Evolutionary conservation across 2,888 invertebrate genomes (phyloP), one percentile per base, ranked within the genome.

Genomic region (Vesta saturnalis): DNA sequence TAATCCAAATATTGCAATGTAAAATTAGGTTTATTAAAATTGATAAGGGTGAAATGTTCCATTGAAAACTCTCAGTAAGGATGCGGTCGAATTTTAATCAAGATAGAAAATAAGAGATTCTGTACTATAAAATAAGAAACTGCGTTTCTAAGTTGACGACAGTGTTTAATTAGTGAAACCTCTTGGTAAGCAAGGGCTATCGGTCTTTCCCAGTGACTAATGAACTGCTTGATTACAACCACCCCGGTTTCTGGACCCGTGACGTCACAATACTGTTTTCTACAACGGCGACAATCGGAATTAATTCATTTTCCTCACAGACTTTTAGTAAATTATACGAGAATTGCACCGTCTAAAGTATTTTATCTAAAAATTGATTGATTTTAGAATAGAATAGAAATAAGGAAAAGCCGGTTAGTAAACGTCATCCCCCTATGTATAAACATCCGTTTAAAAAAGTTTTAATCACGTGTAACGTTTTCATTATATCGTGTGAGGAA

Each of bases 201-300:
- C 83, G 82, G 79, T 83, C 83, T 83, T 83, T 80, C 79, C 77
- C 75, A 73, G 82, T 84, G 82, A 84, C 84, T 84, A 84, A 84
- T 84, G 84, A 84, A 83, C 82, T 82, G 78, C 81, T 80, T 83
- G 83, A 83, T 83, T 83, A 82, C 80, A 75, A 76, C 72, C 73
- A 72, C 74, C 66, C 63, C 62, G 57, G 60, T 60, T 67, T 55
- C 64, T 52, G 62, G 67, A 65, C 60, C 67, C 72, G 69, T 62
- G 60, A 67, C 69, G 69, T 69, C 69, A 69, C 69, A 65, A 65
- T 70, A 62, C 69, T 62, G 64, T 65, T 68, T 49, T 63, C 56
- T 69, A 64, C 60, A 69, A 66, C 69, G 74, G 73, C 80, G 80
- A 82, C 82, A 82, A 82, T 82, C 78, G 79, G 80, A 80, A 81